phyloP scores from a whole-genome alignment of 2,888 invertebrate species.

The Perithous albicinctus region DNA sequence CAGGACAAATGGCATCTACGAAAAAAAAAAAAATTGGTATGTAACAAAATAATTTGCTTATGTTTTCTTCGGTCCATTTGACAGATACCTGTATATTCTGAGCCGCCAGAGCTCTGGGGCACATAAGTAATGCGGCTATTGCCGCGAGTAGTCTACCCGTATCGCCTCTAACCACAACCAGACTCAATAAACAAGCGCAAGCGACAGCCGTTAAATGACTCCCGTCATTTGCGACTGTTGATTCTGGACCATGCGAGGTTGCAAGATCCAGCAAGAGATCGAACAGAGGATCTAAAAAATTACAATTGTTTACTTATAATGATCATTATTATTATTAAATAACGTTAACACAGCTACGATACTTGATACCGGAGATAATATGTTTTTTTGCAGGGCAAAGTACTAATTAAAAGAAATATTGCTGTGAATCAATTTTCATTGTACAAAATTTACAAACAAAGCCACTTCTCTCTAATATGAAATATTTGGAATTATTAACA shows the following conservation, averaged over 20 bases:
- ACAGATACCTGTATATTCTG: conserved; percentile 92
- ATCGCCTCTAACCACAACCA: conserved; percentile 97
- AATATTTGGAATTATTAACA: no score
- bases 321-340: no score
- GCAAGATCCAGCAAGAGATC: conserved; percentile 93
- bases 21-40: neutral
- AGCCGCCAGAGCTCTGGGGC: conserved; percentile 90
- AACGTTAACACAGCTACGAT: no score
- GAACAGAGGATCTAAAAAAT: conserved; percentile 91
- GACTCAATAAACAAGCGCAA: conserved; percentile 95
- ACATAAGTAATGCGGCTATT: conserved; percentile 94
- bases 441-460: no score
- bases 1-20: conserved; percentile 23
- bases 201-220: conserved; percentile 93
- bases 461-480: no score
- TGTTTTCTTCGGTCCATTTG: conserved; percentile 92
- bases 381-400: no score
- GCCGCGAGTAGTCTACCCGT: conserved; percentile 96
- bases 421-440: no score
- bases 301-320: neutral
- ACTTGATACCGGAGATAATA: no score
- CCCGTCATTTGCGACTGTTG: conserved; percentile 87
- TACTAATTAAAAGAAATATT: no score
- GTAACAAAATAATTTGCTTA: neutral
- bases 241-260: conserved; percentile 88